Evolutionary conservation across 2,888 invertebrate species (phyloP).

Genomic region (Criorhina ranunculi): DNA sequence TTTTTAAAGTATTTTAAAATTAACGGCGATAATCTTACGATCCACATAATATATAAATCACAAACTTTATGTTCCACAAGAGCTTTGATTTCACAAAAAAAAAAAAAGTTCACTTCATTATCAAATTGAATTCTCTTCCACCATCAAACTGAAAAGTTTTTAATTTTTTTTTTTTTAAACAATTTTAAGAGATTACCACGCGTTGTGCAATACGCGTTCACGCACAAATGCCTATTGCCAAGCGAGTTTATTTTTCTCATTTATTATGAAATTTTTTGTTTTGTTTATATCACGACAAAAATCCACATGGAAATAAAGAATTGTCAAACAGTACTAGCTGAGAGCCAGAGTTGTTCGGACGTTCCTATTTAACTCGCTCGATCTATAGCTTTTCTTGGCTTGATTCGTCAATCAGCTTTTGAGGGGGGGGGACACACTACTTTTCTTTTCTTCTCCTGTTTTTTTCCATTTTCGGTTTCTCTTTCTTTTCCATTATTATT

Average conservation of each 20-base stretch:
- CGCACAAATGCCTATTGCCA: background rate
- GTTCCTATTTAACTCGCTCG: constrained; percentile 15
- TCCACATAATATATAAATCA: constrained; percentile 2
- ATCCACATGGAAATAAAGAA: constrained; percentile 36
- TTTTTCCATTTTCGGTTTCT: constrained; percentile 42
- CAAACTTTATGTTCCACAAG: constrained; percentile 20
- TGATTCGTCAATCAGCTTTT: constrained; percentile 22
- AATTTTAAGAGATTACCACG: constrained; percentile 15
- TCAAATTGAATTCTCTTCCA: background rate
- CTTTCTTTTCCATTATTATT: constrained; percentile 7
- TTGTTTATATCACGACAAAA: constrained; percentile 23
- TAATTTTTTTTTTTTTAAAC: background rate
- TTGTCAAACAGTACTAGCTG: constrained; percentile 49
- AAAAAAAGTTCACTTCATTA: background rate
- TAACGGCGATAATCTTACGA: constrained; percentile 6
- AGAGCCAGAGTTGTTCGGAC: constrained; percentile 58
- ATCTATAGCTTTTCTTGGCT: constrained; percentile 21
- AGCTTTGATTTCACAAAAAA: constrained; percentile 6
- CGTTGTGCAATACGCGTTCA: constrained; percentile 4
- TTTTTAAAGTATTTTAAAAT: background rate
- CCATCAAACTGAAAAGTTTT: background rate
- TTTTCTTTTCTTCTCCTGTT: background rate
- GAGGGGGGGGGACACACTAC: background rate
- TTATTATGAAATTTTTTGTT: background rate
- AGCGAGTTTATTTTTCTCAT: background rate